Percentiles rank a stretch among this genome's conserved stretches.
Evolutionary conservation across 2,113 vertebrate genomes (phyloP).

Genomic region (Saimiri boliviensis): DNA sequence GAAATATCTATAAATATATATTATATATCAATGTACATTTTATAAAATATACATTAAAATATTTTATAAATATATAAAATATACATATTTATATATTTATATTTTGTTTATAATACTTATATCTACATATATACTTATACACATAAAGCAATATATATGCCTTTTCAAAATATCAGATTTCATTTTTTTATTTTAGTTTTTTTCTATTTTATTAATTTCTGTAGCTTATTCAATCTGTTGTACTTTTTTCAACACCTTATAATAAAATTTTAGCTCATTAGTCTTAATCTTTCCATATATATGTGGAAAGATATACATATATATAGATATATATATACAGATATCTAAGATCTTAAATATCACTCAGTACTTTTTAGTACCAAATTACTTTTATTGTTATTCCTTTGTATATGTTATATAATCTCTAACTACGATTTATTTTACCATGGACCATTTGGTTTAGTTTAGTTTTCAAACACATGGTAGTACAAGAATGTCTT

Average conservation of each 20-base stretch:
- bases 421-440: neutral
- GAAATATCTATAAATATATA: neutral
- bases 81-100: too few relatives aligned
- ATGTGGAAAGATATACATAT: too few relatives aligned
- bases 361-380: neutral
- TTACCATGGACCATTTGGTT: neutral
- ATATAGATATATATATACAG: too few relatives aligned
- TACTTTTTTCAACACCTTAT: neutral
- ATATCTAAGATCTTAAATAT: neutral
- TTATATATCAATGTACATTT: neutral
- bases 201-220: conserved; percentile 30
- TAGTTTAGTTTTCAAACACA: neutral
- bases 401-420: neutral
- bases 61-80: too few relatives aligned
- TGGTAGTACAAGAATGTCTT: neutral
- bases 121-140: neutral
- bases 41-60: too few relatives aligned
- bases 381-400: neutral
- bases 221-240: neutral
- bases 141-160: neutral
- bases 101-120: neutral
- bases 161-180: neutral
- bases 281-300: neutral
- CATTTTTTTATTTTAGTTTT: neutral
- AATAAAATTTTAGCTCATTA: neutral